A percentile compares a stretch with the other conserved stretches of the same genome.
Evolutionary conservation across 2,113 vertebrate species (phyloP).

Genomic region (Urocitellus parryii): DNA sequence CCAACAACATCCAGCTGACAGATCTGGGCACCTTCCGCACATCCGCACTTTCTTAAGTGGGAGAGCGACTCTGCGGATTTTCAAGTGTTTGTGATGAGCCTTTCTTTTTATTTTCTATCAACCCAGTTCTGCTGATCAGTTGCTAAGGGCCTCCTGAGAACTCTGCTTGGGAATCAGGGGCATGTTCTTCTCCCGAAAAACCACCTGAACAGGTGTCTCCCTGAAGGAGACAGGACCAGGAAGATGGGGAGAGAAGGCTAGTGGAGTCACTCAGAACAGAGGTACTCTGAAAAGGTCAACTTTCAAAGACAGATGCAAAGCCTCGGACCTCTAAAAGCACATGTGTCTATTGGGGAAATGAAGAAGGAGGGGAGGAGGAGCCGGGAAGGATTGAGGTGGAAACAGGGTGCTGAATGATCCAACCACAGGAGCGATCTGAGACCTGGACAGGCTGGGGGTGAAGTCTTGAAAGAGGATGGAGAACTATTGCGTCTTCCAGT

Average conservation of each 20-base stretch:
- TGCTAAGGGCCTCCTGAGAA: not conserved
- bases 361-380: accelerated
- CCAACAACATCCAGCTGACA: not conserved
- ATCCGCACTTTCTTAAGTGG: too few relatives aligned
- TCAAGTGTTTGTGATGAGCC: too few relatives aligned
- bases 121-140: too few relatives aligned
- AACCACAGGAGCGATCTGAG: accelerated
- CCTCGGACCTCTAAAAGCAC: not conserved
- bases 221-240: too few relatives aligned
- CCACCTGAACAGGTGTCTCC: too few relatives aligned
- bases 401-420: not conserved
- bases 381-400: not conserved
- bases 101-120: not conserved
- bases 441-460: too few relatives aligned
- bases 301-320: not conserved
- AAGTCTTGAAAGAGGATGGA: not conserved
- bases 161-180: not conserved
- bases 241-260: too few relatives aligned
- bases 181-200: not conserved
- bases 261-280: not conserved
- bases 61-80: too few relatives aligned
- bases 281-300: not conserved
- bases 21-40: not conserved
- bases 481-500: not conserved
- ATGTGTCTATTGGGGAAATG: accelerated